Base-by-base conservation (phyloP, 2,888 invertebrate species). In the Cyrtodaria siliqua region DNA sequence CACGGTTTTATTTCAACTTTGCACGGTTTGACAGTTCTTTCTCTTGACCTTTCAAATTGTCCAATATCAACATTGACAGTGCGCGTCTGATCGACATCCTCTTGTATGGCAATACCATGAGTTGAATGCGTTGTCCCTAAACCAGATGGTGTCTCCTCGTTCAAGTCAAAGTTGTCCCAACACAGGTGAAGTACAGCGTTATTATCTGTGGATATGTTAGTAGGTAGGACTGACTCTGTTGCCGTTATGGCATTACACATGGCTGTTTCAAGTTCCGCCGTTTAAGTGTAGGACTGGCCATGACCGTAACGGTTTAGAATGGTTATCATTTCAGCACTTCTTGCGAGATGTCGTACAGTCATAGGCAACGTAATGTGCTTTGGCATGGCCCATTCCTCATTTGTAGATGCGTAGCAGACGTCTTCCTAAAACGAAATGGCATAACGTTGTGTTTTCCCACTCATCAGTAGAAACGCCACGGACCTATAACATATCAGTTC, bases 81-180 rank as follows among this genome's bases (percentile, higher is more conserved):
- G 9, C 8, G 8, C 14, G 20, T 6, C 14, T 20, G 24, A 14
- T 55, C 63, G 4, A n/a, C 1, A n/a, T 50, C 33, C 12, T 78
- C 82, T 72, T 82, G 75, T 8, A 78, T 64, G n/a, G 72, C 66
- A 14, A 81, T 74, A 2, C 75, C 73, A 47, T 79, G 79, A 23
- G 79, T 50, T 0, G 76, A 52, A 20, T 79, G 63, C 2, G 59
- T 82, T 60, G 78, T 82, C 0, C 61, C 81, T 42, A 61, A 12
- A 3, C 70, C 76, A 23, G 73, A 71, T 23, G 71, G 67, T 1
- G 64, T 73, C 24, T 79, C 75, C 33, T 82, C 76, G 63, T 66
- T 69, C 27, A 76, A 20, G 29, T 79, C 82, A 62, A 77, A 76
- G 20, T 82, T 76, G 56, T 75, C 82, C 75, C 72, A 82, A n/a